These are phyloP conservation scores for Strigops habroptila DNA, from an alignment of 2,113 vertebrate genomes.

Conservation along the genomic window DNA sequence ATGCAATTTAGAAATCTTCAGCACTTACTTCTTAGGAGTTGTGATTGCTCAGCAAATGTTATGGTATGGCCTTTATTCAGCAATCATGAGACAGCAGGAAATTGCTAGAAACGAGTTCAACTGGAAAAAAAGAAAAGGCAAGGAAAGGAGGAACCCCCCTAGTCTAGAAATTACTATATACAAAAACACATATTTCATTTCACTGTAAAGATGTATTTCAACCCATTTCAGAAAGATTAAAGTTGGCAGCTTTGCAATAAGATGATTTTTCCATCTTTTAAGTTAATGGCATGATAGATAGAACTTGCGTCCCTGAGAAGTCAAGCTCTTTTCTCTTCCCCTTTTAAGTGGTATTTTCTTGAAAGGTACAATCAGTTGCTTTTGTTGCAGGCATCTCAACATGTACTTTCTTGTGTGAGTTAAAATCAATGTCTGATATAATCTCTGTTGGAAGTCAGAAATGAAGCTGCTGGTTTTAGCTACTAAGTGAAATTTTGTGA, in stretches of 20 bases:
- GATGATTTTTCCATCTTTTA: slow-evolving; percentile 49
- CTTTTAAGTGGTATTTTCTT: slow-evolving; percentile 21
- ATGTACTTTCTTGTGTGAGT: background rate
- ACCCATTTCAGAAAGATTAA: slow-evolving; percentile 55
- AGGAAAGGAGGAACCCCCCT: background rate
- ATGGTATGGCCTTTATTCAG: background rate
- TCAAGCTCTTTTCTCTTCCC: slow-evolving; percentile 1
- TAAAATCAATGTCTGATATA: slow-evolving; percentile 20
- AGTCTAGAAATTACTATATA: background rate
- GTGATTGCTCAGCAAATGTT: background rate
- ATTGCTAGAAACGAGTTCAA: background rate
- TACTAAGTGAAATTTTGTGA: background rate
- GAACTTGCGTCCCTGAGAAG: background rate
- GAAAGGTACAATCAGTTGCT: slow-evolving; percentile 51
- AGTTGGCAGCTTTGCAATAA: slow-evolving; percentile 48
- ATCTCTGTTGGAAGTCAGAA: slow-evolving; percentile 11
- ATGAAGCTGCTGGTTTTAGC: background rate
- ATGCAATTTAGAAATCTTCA: background rate
- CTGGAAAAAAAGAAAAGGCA: background rate
- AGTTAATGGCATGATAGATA: slow-evolving; percentile 38
- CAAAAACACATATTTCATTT: slow-evolving; percentile 12
- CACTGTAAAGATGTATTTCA: slow-evolving; percentile 28
- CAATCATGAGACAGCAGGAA: background rate
- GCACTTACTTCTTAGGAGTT: background rate
- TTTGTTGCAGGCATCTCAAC: slow-evolving; percentile 51